Evolutionary conservation across 37 sponge, comb jelly and placozoan genomes (phyloP).

Genomic region (Halichondria panicea): DNA sequence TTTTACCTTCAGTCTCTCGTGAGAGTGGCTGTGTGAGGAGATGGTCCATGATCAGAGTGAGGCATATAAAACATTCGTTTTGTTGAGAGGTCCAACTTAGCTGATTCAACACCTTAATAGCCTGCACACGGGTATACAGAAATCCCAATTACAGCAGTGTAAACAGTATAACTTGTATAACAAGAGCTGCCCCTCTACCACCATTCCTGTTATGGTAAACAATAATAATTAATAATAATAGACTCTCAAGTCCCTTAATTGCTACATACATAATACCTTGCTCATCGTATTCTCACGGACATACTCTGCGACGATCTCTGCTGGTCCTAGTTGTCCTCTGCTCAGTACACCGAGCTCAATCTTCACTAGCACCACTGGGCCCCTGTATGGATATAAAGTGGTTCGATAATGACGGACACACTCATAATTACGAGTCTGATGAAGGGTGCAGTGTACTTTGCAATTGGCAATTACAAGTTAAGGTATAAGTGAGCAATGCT

Average conservation of each 20-base stretch:
- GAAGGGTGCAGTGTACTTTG: too few relatives aligned
- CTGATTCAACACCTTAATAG: conserved; percentile 32
- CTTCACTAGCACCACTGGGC: conserved; percentile 59
- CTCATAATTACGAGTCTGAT: not conserved
- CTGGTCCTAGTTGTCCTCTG: conserved; percentile 50
- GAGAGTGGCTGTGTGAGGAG: conserved; percentile 55
- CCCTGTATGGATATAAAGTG: conserved; percentile 18
- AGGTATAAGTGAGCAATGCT: too few relatives aligned
- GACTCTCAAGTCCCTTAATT: too few relatives aligned
- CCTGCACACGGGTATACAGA: not conserved
- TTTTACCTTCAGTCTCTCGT: conserved; percentile 57
- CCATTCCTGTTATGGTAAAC: too few relatives aligned
- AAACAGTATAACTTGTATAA: not conserved
- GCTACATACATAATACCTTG: conserved; percentile 16
- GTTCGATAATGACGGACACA: not conserved
- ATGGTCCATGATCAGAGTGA: conserved; percentile 67
- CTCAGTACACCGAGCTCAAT: conserved; percentile 67
- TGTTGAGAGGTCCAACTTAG: conserved; percentile 57
- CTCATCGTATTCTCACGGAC: conserved; percentile 21
- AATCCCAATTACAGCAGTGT: not conserved
- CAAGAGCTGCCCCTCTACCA: too few relatives aligned
- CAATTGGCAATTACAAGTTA: too few relatives aligned
- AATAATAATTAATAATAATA: too few relatives aligned
- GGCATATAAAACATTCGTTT: conserved; percentile 31
- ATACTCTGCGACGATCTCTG: conserved; percentile 64